These are phyloP conservation scores for Calephelis virginiensis DNA, from an alignment of 1,140 invertebrate genomes.

Conservation along the genomic window DNA sequence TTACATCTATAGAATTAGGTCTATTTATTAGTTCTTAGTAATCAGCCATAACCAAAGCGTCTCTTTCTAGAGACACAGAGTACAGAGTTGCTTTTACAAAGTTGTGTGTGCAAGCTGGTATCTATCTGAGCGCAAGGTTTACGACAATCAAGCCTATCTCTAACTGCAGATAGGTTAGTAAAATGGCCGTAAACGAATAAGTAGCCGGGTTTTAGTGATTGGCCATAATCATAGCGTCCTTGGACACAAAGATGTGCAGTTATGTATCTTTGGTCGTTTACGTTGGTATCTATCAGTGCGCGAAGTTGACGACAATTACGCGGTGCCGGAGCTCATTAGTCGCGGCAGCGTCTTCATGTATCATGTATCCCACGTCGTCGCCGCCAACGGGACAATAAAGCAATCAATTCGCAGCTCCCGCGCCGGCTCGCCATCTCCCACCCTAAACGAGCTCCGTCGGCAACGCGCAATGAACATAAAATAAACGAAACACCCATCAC, in stretches of 20 bases:
- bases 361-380: constrained; percentile 63
- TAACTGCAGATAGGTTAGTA: no score
- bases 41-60: no score
- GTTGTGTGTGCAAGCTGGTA: no score
- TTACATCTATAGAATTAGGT: no score
- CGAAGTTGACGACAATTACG: constrained; percentile 58
- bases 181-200: no score
- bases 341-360: constrained; percentile 56
- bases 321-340: constrained; percentile 56
- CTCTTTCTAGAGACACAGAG: no score
- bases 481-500: constrained; percentile 17
- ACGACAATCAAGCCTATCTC: no score
- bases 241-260: not conserved
- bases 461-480: constrained; percentile 29
- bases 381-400: constrained; percentile 58
- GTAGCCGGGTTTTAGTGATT: no score
- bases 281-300: constrained; percentile 2
- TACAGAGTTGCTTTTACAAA: no score
- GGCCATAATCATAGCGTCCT: no score
- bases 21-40: no score
- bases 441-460: constrained; percentile 36
- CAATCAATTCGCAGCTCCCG: constrained; percentile 58
- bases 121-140: no score
- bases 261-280: not conserved
- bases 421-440: constrained; percentile 27